Percentiles rank a stretch among this genome's conserved stretches.
Evolutionary conservation across 2,797 vertebrate genomes (phyloP).

Genomic region (Epinephelus coioides): DNA sequence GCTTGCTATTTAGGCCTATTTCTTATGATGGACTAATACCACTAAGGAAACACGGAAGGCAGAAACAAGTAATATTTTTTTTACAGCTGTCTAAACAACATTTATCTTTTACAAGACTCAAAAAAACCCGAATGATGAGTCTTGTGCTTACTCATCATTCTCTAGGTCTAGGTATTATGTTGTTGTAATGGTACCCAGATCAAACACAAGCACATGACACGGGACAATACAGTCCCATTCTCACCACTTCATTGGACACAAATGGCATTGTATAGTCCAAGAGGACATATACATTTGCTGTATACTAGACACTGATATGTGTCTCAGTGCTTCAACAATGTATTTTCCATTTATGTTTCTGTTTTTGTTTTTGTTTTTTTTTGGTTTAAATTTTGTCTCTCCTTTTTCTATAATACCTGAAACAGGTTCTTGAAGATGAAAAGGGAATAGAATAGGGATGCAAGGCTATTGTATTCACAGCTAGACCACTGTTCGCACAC

Average conservation of each 20-base stretch:
- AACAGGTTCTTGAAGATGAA: constrained; percentile 25
- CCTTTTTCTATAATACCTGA: constrained; percentile 33
- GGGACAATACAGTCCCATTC: constrained; percentile 21
- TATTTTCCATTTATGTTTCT: not conserved
- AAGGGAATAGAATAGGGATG: constrained; percentile 19
- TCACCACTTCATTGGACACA: constrained; percentile 14
- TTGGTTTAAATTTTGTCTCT: constrained; percentile 27
- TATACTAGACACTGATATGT: constrained; percentile 16
- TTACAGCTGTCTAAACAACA: constrained; percentile 54
- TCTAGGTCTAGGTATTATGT: constrained; percentile 1
- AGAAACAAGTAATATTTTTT: constrained; percentile 50
- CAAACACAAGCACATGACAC: constrained; percentile 47
- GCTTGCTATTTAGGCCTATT: constrained; percentile 37
- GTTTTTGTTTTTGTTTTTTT: constrained; percentile 12
- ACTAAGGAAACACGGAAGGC: constrained; percentile 18
- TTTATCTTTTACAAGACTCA: constrained; percentile 44
- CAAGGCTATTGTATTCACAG: constrained; percentile 3
- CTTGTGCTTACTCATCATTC: constrained; percentile 4
- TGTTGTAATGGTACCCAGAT: constrained; percentile 27
- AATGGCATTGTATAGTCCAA: constrained; percentile 6
- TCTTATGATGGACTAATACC: constrained; percentile 26
- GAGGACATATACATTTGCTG: constrained; percentile 22
- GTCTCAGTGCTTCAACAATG: constrained; percentile 33
- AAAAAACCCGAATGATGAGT: not conserved
- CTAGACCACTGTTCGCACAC: constrained; percentile 25